Evolutionary conservation across 2,888 invertebrate species (phyloP).

Genomic region (Sepioteuthis lessoniana): DNA sequence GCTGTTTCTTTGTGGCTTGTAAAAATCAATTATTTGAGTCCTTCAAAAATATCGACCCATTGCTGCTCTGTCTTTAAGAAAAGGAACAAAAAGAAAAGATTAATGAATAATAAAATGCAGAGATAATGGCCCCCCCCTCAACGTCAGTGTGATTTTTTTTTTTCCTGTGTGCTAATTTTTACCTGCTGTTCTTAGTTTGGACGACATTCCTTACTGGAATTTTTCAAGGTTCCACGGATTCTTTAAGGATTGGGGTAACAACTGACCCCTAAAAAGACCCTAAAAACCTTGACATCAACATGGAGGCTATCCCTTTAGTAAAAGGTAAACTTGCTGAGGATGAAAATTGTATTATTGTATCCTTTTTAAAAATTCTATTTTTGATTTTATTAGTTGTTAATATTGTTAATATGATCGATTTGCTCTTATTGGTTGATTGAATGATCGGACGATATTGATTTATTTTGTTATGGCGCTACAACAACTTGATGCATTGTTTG

Average conservation of each 20-base stretch:
- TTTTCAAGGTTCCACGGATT: neutral
- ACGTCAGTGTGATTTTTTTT: too few relatives aligned
- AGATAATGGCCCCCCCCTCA: too few relatives aligned
- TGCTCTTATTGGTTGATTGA: too few relatives aligned
- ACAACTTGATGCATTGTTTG: too few relatives aligned
- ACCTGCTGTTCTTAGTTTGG: neutral
- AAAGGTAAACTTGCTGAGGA: conserved; percentile 60
- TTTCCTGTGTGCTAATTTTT: neutral
- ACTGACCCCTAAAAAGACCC: neutral
- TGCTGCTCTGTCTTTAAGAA: neutral
- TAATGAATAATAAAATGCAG: neutral
- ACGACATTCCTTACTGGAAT: neutral
- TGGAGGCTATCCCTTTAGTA: conserved; percentile 59
- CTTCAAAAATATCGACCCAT: neutral
- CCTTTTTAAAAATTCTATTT: conserved; percentile 52
- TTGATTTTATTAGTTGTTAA: too few relatives aligned
- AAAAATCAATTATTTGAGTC: too few relatives aligned
- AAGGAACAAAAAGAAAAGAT: neutral
- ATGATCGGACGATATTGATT: too few relatives aligned
- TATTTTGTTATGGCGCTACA: too few relatives aligned
- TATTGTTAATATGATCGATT: too few relatives aligned
- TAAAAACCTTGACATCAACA: conserved; percentile 43
- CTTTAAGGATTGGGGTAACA: neutral
- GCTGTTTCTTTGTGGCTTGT: too few relatives aligned
- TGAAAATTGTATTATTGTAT: conserved; percentile 63